Percentiles rank a stretch among this genome's conserved stretches.
Conservation (phyloP, 1,140 invertebrate genomes). For the Lysiphlebus fabarum region DNA sequence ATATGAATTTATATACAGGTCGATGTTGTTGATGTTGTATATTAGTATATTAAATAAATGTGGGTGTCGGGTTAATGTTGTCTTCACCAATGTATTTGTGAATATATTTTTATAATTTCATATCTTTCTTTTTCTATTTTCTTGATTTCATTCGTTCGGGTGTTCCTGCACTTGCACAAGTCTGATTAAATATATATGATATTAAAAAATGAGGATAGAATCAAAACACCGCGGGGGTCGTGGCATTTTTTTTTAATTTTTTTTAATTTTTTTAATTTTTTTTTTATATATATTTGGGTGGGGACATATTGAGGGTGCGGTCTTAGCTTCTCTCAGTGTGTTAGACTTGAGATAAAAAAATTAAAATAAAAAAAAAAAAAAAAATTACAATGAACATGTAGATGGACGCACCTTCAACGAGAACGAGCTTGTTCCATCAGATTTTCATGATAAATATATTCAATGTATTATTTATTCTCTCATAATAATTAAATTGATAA, state of each 20-base stretch:
- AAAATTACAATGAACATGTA: too few species aligned
- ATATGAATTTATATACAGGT: not conserved
- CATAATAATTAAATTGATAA: too few species aligned
- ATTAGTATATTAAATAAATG: slow-evolving; percentile 11
- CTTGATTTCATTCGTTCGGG: slow-evolving; percentile 11
- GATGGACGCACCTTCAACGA: slow-evolving; percentile 9
- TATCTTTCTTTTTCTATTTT: slow-evolving; percentile 10
- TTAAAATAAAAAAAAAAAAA: slow-evolving; percentile 20
- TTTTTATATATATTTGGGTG: not conserved
- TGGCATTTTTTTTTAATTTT: slow-evolving; percentile 41
- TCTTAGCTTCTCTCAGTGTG: slow-evolving; percentile 15
- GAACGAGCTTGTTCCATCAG: not conserved
- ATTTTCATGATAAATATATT: too few species aligned
- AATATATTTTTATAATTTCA: not conserved
- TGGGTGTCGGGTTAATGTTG: slow-evolving; percentile 50
- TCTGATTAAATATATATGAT: slow-evolving; percentile 30
- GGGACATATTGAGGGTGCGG: slow-evolving; percentile 38
- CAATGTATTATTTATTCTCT: too few species aligned
- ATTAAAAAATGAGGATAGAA: slow-evolving; percentile 41
- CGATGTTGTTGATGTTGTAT: too few species aligned
- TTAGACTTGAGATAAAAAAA: slow-evolving; percentile 25
- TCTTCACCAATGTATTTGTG: slow-evolving; percentile 30
- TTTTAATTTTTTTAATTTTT: too few species aligned
- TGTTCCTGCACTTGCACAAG: slow-evolving; percentile 28
- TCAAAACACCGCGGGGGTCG: slow-evolving; percentile 43